Evolutionary conservation across 2,888 invertebrate species (phyloP), one percentile per base, ranked within the genome.

Genomic region (Thereva unica): DNA sequence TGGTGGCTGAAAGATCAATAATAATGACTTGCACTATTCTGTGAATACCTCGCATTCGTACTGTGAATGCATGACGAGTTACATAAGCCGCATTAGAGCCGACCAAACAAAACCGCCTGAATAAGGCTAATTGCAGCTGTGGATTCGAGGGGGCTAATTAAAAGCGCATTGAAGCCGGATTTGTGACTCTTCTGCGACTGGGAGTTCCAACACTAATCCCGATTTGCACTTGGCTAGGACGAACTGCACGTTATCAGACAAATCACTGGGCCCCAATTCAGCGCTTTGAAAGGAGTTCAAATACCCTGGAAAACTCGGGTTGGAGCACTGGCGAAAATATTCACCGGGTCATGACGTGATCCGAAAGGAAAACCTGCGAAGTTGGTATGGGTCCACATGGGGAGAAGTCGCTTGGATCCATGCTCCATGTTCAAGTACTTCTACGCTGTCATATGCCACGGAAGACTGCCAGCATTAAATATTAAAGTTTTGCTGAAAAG

Each of bases 1-100:
- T 50, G 41, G 50, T 61, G 61, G 61, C 50, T 50, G 37, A 42
- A 52, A 64, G 64, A 64, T 64, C 64, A 64, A 64, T 64, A 64
- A 54, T 45, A 44, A 42, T 64, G 64, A 64, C 64, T 64, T 64
- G 64, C 64, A 55, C 35, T n/a, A 64, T 41, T 35, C 50, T 41
- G 9, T 10, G 41, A 38, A 35, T 50, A 37, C 59, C 57, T 35
- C 47, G 45, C 61, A 61, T 50, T 41, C 49, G 49, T 50, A 41
- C 40, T 50, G 50, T 23, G 50, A 49, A 50, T 61, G 61, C 61
- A 61, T 61, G 61, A 61, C 61, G 61, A 34, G 61, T 61, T 61
- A 61, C 61, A 61, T 50, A 50, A 61, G 47, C 50, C 61, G 61
- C 61, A 61, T 61, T 61, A 61, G 61, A 40, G 40, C 7, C 45